Evolutionary conservation across 2,113 vertebrate genomes (phyloP).

Genomic region (Strix uralensis): DNA sequence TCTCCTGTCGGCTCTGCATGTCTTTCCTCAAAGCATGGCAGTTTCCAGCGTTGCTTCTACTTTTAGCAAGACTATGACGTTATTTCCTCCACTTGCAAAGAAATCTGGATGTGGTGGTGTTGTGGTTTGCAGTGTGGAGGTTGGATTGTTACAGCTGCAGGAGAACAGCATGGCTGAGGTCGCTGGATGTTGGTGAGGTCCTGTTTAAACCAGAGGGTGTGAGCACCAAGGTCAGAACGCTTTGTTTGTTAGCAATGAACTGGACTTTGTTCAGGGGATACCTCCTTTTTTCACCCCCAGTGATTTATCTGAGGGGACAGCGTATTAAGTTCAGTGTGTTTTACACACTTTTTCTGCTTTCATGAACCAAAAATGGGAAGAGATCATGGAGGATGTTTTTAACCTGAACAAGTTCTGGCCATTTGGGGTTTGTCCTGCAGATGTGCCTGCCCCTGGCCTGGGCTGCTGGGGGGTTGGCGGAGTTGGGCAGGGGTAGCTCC

Average conservation of each 20-base stretch:
- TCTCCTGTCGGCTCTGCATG: not conserved
- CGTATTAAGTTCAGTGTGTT: not conserved
- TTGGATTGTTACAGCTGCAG: not conserved
- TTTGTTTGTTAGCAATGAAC: not conserved
- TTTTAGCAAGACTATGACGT: not conserved
- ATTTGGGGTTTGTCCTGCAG: not conserved
- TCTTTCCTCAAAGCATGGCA: not conserved
- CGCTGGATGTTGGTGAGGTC: not conserved
- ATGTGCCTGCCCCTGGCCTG: too few species aligned
- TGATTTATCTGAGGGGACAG: not conserved
- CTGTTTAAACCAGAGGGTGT: not conserved
- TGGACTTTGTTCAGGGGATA: not conserved
- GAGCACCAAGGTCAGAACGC: not conserved
- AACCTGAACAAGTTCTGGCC: not conserved
- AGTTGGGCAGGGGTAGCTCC: too few species aligned
- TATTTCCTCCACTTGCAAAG: not conserved
- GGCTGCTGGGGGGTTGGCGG: not conserved
- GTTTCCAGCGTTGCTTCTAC: accelerated
- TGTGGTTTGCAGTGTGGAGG: not conserved
- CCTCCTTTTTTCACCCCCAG: not conserved
- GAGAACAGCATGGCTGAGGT: not conserved
- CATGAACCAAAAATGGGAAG: not conserved
- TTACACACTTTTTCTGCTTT: not conserved
- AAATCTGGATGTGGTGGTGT: not conserved
- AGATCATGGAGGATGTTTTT: not conserved